Evolutionary conservation across 2,888 invertebrate species (phyloP).

Genomic region (Nineta flava): DNA sequence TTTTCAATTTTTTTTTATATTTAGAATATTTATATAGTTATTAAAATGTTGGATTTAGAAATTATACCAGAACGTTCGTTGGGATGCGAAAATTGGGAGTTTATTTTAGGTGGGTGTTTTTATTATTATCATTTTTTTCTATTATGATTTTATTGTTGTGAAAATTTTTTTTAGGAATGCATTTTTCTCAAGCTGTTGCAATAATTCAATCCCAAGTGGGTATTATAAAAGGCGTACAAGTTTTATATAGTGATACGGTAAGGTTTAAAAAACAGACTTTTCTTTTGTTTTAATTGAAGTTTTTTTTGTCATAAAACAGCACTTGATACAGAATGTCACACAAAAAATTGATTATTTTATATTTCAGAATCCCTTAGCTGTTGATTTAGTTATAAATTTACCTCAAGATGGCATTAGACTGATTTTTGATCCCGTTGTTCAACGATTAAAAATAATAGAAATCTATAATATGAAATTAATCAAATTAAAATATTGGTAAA

Average conservation of each 20-base stretch:
- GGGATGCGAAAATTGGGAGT: constrained; percentile 96
- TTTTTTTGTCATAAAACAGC: background rate
- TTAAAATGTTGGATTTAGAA: constrained; percentile 87
- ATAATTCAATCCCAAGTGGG: constrained; percentile 94
- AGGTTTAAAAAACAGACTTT: constrained; percentile 27
- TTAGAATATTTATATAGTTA: background rate
- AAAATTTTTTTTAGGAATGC: constrained; percentile 64
- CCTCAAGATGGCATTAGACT: constrained; percentile 92
- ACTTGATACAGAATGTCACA: background rate
- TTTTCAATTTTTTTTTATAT: background rate
- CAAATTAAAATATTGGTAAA: constrained; percentile 91
- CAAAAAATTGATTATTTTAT: constrained; percentile 11
- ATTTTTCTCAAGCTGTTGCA: constrained; percentile 93
- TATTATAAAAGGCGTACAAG: constrained; percentile 87
- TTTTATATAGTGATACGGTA: constrained; percentile 90
- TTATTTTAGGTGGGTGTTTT: constrained; percentile 69
- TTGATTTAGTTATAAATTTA: constrained; percentile 91
- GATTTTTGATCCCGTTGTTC: constrained; percentile 89
- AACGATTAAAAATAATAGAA: constrained; percentile 93
- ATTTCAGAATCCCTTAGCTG: constrained; percentile 80
- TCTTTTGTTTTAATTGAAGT: background rate
- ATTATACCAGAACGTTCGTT: constrained; percentile 89
- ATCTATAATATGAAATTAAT: constrained; percentile 95
- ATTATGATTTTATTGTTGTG: background rate
- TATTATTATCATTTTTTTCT: constrained; percentile 3